Percentiles rank a stretch among this genome's conserved stretches.
Evolutionary conservation across 2,888 invertebrate species (phyloP).

Genomic region (Coenonympha arcania): DNA sequence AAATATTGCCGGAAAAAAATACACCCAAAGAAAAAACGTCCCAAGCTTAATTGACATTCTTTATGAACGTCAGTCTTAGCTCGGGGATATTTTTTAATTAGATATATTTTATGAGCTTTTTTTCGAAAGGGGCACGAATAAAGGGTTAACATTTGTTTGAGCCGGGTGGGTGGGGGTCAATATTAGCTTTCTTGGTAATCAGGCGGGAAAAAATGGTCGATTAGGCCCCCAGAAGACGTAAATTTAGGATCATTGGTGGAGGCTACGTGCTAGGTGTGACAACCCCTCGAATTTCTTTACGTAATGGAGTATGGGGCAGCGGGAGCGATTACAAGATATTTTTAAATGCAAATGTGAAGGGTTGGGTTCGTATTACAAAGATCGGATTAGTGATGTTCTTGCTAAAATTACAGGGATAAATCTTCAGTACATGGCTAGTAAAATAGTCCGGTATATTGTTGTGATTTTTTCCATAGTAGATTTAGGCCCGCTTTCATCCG

Average conservation of each 20-base stretch:
- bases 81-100: constrained; percentile 76
- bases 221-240: constrained; percentile 66
- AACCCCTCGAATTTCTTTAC: constrained; percentile 44
- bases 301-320: constrained; percentile 31
- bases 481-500: too few relatives aligned
- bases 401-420: not conserved
- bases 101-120: constrained; percentile 75
- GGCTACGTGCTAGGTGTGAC: constrained; percentile 49
- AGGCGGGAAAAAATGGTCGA: constrained; percentile 73
- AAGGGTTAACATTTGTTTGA: constrained; percentile 74
- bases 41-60: constrained; percentile 73
- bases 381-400: constrained; percentile 8
- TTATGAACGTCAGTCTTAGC: constrained; percentile 74
- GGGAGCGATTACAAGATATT: constrained; percentile 44
- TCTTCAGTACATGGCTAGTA: too few relatives aligned
- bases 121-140: constrained; percentile 69
- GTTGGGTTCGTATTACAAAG: constrained; percentile 6
- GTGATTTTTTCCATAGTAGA: too few relatives aligned
- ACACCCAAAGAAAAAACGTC: constrained; percentile 55
- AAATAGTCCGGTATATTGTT: too few relatives aligned
- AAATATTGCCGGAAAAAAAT: constrained; percentile 45
- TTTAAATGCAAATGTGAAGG: constrained; percentile 15
- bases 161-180: constrained; percentile 61
- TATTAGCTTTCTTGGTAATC: constrained; percentile 73
- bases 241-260: constrained; percentile 70